A percentile compares a stretch with the other conserved stretches of the same genome.
phyloP scores from a whole-genome alignment of 2,797 vertebrate species.

The Varecia variegata region DNA sequence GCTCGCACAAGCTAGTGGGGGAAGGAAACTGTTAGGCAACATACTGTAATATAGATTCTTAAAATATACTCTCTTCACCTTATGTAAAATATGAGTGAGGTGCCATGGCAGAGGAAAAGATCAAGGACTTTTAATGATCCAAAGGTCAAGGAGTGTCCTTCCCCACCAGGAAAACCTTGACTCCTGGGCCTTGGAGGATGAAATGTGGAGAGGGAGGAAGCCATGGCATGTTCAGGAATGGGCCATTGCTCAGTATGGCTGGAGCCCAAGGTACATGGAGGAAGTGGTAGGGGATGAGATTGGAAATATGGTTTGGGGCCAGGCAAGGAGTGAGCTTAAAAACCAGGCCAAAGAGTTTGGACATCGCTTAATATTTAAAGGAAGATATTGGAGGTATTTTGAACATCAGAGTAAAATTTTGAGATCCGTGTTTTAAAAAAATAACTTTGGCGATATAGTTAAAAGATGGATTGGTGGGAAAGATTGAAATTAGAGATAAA shows the following conservation, averaged over 20 bases:
- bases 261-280: not conserved
- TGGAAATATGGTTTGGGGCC: not conserved
- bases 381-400: not conserved
- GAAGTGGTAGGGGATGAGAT: not conserved
- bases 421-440: not conserved
- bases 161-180: not conserved
- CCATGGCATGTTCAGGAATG: not conserved
- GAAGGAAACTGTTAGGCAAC: not conserved
- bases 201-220: not conserved
- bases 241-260: not conserved
- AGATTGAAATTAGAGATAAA: not conserved
- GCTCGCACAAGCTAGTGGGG: not conserved
- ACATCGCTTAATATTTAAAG: not conserved
- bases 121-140: not conserved
- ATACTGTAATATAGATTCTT: not conserved
- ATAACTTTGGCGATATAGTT: not conserved
- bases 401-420: constrained; percentile 20
- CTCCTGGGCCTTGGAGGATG: not conserved
- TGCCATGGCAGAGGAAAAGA: not conserved
- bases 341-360: not conserved
- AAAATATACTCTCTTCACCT: not conserved
- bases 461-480: not conserved
- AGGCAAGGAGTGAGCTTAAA: not conserved
- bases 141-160: not conserved
- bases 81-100: not conserved